These are phyloP conservation scores for Abrostola triplasia DNA, from an alignment of 2,888 invertebrate genomes.

Conservation along the genomic window DNA sequence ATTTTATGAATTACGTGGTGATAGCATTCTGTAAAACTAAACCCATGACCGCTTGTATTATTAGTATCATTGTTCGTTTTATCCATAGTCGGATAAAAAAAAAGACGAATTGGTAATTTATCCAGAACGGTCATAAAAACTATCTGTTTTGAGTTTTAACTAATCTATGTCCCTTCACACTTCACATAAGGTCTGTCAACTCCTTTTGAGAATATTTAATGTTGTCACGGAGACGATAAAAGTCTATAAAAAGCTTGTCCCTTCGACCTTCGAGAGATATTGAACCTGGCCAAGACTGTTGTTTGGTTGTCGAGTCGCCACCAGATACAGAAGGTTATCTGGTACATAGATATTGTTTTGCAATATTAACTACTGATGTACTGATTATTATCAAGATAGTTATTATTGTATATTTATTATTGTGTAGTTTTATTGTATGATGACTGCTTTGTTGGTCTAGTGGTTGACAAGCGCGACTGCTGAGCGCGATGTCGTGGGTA, in stretches of 20 bases:
- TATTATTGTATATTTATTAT: not conserved
- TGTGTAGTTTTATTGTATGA: not conserved
- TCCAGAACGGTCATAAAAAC: not conserved
- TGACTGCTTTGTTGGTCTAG: too few species aligned
- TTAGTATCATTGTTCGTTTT: too few species aligned
- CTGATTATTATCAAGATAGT: not conserved
- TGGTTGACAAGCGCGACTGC: too few species aligned
- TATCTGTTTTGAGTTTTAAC: not conserved
- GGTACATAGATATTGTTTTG: slow-evolving; percentile 1
- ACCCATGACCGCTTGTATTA: too few species aligned
- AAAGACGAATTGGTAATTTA: not conserved
- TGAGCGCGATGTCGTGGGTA: too few species aligned
- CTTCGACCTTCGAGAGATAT: slow-evolving; percentile 56
- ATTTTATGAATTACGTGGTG: too few species aligned
- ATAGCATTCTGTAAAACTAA: too few species aligned
- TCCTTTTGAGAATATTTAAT: slow-evolving; percentile 63
- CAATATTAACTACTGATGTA: not conserved
- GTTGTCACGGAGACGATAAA: slow-evolving; percentile 59
- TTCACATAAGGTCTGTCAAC: slow-evolving; percentile 46
- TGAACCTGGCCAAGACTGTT: slow-evolving; percentile 45
- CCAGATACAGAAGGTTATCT: slow-evolving; percentile 10
- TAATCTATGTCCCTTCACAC: slow-evolving; percentile 32
- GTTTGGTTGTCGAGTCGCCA: slow-evolving; percentile 1
- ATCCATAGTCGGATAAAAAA: too few species aligned
- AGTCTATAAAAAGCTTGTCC: slow-evolving; percentile 65